Evolutionary conservation across 1,140 invertebrate species (phyloP), one percentile per base, ranked within the genome.

Genomic region (Pseudomyrmex dendroicus): DNA sequence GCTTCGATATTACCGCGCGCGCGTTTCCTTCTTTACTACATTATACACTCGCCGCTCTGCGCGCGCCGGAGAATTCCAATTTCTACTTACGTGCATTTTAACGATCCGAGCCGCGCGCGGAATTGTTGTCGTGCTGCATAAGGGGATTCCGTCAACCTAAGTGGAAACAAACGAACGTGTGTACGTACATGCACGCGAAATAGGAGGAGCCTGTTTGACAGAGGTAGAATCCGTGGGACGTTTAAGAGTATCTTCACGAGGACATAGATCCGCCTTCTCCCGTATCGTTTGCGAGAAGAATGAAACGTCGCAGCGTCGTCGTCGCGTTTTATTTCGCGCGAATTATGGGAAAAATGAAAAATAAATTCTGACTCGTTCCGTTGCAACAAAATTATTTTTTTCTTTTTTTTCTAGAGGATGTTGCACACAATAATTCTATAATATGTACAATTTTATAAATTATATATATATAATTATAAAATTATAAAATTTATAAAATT

Each of bases 131-230:
- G 82, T 84, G 61, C 82, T 84, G 62, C 73, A 61, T 84, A 84
- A 84, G 83, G 76, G 82, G 83, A 73, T 84, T 84, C 76, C 83
- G 76, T 73, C 83, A 62, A 70, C 56, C 44, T 82, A 84, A 84
- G 83, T 84, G 76, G 83, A 84, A 82, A 84, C 83, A 82, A 84
- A 84, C 66, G 83, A 82, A 82, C 48, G 76, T 82, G 66, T 59
- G 72, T 57, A 80, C 12, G 83, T 78, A 80, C 61, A 73, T 84
- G 77, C 74, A 82, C 59, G 83, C 76, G 52, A 80, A 68, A 82
- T 84, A 84, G 83, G 83, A 84, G 83, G 83, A 82, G 83, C 83
- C 76, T 84, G 83, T 78, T 84, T 82, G 68, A 73, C 64, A 72
- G 74, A 84, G 74, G 83, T 74, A 76, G 76, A 84, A 80, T 80